Evolutionary conservation across 2,888 invertebrate species (phyloP), one percentile per base, ranked within the genome.

Genomic region (Eumerus sabulonum): DNA sequence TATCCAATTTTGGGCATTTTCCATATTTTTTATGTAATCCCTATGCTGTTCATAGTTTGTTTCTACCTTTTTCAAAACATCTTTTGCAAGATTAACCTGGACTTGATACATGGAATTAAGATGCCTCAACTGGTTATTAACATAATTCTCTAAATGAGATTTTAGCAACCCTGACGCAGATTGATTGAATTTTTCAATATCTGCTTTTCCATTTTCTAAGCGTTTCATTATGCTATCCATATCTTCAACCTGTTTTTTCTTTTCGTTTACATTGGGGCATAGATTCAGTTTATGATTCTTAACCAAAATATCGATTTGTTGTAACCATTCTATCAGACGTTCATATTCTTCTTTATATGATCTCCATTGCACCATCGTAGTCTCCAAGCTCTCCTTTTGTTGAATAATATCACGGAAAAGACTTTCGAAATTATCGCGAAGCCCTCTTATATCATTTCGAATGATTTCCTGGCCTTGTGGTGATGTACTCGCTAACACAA

Each of bases 271-370:
- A 64, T 93, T 95, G 1, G 95, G 93, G 18, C 95, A 91, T 11
- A 96, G 90, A 17, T 95, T 94, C 18, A 95, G 92, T 88, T 97
- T 97, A 84, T 97, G 95, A 67, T 96, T 95, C 87, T 97, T 97
- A 11, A 96, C 94, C 9, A 96, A 91, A 84, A 96, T 96, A 84
- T 97, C 96, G 85, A 95, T 95, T 87, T 97, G 96, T 85, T 97
- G 97, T 35, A 97, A 88, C 97, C 97, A 97, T 87, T 97, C 97
- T 57, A 96, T 96, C 13, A 97, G 89, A 74, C 95, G 92, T 87
- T 97, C 97, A 85, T 95, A 96, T 88, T 97, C 97, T 85, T 97
- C 97, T 88, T 97, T 97, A 89, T 95, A 97, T 76, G 96, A 95
- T 64, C 96, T 92, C 95, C 96, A 96, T 85, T 96, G 95, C 60